A percentile compares a stretch with the other conserved stretches of the same genome.
These are phyloP conservation scores for Schizotus pectinicornis DNA, from an alignment of 2,888 invertebrate genomes.

Conservation along the genomic window DNA sequence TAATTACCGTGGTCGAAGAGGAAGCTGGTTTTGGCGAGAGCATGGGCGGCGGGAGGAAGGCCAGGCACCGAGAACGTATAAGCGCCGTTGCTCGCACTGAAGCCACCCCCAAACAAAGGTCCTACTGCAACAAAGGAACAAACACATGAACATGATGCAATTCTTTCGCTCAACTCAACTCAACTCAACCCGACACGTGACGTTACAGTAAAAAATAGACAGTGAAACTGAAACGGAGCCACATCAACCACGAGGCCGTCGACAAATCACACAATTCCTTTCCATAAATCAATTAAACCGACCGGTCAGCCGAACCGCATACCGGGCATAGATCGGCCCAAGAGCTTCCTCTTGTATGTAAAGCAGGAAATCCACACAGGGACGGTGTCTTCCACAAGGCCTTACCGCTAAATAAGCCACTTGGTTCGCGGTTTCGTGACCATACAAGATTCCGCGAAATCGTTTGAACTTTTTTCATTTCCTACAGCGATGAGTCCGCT, in stretches of 20 bases:
- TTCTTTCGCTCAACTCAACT: too few species aligned
- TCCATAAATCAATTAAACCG: slow-evolving; percentile 56
- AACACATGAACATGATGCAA: slow-evolving; percentile 24
- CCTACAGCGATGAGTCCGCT: slow-evolving; percentile 49
- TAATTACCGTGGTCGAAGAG: slow-evolving; percentile 58
- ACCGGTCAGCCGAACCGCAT: slow-evolving; percentile 43
- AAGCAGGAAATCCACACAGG: slow-evolving; percentile 44
- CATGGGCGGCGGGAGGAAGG: slow-evolving; percentile 55
- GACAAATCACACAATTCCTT: slow-evolving; percentile 58
- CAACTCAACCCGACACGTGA: neutral
- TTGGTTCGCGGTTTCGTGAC: slow-evolving; percentile 53
- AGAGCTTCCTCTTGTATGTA: slow-evolving; percentile 51
- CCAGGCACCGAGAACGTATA: slow-evolving; percentile 57
- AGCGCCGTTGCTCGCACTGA: slow-evolving; percentile 51
- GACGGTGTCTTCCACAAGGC: slow-evolving; percentile 24
- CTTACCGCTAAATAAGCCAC: slow-evolving; percentile 36
- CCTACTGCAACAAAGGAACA: slow-evolving; percentile 56
- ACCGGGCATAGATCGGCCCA: slow-evolving; percentile 45
- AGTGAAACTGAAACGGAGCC: slow-evolving; percentile 13
- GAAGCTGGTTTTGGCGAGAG: slow-evolving; percentile 55
- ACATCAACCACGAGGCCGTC: slow-evolving; percentile 35
- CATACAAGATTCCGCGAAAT: slow-evolving; percentile 56
- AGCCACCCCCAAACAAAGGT: slow-evolving; percentile 55
- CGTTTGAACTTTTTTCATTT: slow-evolving; percentile 55
- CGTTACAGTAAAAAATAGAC: slow-evolving; percentile 13